Evolutionary conservation across 1,140 invertebrate genomes (phyloP), one percentile per base, ranked within the genome.

Genomic region (Cheumatopsyche charites): DNA sequence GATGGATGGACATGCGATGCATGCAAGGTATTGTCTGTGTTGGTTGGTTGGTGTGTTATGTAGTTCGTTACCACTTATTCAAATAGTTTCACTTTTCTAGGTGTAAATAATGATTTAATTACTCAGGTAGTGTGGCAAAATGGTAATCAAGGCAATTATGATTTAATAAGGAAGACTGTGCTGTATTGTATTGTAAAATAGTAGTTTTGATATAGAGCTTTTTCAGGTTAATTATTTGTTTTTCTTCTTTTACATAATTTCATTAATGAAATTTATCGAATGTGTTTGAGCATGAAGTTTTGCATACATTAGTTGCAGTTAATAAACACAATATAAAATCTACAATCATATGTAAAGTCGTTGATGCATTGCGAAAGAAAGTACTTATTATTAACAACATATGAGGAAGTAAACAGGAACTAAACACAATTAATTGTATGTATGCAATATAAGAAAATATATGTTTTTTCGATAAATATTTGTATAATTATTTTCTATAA

Each of bases 21-120:
- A 68, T 29, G 25, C 23, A 36, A 36, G 29, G 23, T 58, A 66
- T 47, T 29, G 63, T 15, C 42, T 66, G 66, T 45, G 55, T 43
- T 26, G 26, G 29, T 23, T 47, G 36, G 36, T 45, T 42, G 4
- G 15, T 29, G 47, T 45, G 66, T 55, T 68, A 68, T 36, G 23
- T 13, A 55, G 45, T 58, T 58, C 55, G 13, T 58, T 49, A 17
- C 36, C 3, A 45, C 19, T 4, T 17, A 68, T 26, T 68, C 26
- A 5, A 17, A 12, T 41, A 21, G 55, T 62, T 70, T 70, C 58
- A 70, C 67, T 70, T 70, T 70, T 62, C 1, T 3, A 58, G 21
- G 9, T 21, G 58, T 45, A 70, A 70, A 62, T 52, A 70, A 62
- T 70, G 62, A 62, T 47, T 47, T 13, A 70, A 70, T 62, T 61